Conservation (phyloP, 2,888 invertebrate genomes). For the Cacoxenus indagator region DNA sequence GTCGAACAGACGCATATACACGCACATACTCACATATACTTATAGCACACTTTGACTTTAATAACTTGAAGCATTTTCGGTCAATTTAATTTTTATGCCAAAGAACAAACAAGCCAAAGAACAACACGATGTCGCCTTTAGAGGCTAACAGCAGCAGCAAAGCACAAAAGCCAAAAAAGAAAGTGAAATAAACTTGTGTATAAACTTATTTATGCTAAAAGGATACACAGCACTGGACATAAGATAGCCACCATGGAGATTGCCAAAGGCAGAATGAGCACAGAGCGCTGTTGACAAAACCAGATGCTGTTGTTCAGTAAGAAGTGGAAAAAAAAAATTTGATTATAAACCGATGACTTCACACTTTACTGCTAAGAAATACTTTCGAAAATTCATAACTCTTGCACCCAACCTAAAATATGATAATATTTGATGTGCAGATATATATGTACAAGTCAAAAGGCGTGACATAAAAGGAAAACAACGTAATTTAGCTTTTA, state of each 20-base stretch:
- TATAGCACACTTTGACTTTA: constrained; percentile 39
- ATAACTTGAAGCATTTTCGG: constrained; percentile 63
- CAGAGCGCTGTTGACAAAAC: constrained; percentile 45
- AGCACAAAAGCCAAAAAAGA: neutral
- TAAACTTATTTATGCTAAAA: constrained; percentile 32
- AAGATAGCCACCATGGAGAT: constrained; percentile 14
- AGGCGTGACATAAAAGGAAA: constrained; percentile 36
- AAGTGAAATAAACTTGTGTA: constrained; percentile 40
- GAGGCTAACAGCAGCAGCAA: neutral
- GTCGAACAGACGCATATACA: neutral
- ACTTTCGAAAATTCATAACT: neutral
- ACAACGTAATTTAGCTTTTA: neutral
- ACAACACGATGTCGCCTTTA: neutral
- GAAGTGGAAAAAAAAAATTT: constrained; percentile 46
- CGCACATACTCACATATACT: neutral
- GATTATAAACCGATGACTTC: constrained; percentile 69
- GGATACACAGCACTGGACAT: constrained; percentile 34
- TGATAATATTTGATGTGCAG: neutral
- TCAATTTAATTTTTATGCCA: constrained; percentile 67
- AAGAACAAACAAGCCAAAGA: constrained; percentile 17
- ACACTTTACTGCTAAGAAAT: constrained; percentile 52
- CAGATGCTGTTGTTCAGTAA: neutral
- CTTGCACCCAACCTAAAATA: neutral
- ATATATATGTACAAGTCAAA: neutral
- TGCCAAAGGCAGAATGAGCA: constrained; percentile 47